phyloP scores from a whole-genome alignment of 2,888 invertebrate species.

The Apantesis nais region DNA sequence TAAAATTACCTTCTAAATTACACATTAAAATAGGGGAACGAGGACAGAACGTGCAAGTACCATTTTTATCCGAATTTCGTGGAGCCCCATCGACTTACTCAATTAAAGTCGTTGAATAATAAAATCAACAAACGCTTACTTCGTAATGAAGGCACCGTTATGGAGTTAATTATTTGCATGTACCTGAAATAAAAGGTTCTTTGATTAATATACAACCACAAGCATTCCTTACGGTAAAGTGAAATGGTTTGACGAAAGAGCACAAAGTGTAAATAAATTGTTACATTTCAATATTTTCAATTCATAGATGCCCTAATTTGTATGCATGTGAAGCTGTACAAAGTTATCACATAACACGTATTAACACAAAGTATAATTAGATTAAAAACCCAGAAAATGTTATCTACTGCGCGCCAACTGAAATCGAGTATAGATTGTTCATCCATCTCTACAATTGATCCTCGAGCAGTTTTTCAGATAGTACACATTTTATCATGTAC shows the following conservation, averaged over 20 bases:
- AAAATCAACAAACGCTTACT: slow-evolving; percentile 46
- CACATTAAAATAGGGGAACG: slow-evolving; percentile 10
- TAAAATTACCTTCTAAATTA: slow-evolving; percentile 16
- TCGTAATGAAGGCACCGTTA: slow-evolving; percentile 33
- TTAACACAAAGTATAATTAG: neutral
- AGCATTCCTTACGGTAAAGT: slow-evolving; percentile 17
- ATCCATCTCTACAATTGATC: too few species aligned
- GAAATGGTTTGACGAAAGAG: neutral
- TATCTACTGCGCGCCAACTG: too few species aligned
- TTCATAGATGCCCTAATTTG: neutral
- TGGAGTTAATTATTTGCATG: slow-evolving; percentile 46
- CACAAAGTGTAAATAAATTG: neutral
- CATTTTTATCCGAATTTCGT: slow-evolving; percentile 31
- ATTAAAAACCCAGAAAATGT: neutral
- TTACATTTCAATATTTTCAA: neutral
- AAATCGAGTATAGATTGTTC: too few species aligned
- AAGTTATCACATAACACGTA: too few species aligned
- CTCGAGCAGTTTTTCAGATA: too few species aligned
- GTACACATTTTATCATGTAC: too few species aligned
- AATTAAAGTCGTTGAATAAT: slow-evolving; percentile 48
- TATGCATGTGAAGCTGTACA: neutral
- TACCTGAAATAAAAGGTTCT: slow-evolving; percentile 51
- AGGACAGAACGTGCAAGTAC: slow-evolving; percentile 13
- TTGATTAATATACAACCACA: slow-evolving; percentile 42
- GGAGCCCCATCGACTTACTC: slow-evolving; percentile 39